Conservation (phyloP, 2,113 vertebrate species). For the Macquaria australasica region DNA sequence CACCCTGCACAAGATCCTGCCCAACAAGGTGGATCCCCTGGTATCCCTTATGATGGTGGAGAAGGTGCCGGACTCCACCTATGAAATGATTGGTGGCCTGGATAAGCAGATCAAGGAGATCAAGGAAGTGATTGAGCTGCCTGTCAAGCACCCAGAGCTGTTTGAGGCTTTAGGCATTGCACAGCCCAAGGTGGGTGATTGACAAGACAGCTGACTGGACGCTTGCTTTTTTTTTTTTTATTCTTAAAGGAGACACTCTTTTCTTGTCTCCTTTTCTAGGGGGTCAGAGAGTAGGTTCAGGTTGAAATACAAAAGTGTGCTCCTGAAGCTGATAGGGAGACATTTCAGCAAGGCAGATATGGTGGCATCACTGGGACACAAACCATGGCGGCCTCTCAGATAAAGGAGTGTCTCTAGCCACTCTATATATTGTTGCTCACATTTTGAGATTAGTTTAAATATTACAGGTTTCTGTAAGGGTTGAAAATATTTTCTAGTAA, state of each 20-base stretch:
- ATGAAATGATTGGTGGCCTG: constrained; percentile 98
- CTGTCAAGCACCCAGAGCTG: constrained; percentile 97
- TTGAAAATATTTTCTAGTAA: not conserved
- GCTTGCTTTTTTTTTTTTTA: not conserved
- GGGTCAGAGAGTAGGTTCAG: not conserved
- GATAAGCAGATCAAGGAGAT: constrained; percentile 99
- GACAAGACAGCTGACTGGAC: not conserved
- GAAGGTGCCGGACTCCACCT: constrained; percentile 98
- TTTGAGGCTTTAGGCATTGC: constrained; percentile 98
- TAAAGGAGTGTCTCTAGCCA: no score
- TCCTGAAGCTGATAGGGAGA: not conserved
- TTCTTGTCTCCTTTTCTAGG: not conserved
- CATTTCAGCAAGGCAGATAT: not conserved
- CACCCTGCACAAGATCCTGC: constrained; percentile 98
- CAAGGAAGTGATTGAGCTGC: constrained; percentile 98
- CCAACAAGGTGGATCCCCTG: constrained; percentile 98
- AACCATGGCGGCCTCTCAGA: not conserved
- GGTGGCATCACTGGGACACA: not conserved
- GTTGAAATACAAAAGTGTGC: not conserved
- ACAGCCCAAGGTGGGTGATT: constrained; percentile 91
- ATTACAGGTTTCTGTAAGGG: not conserved
- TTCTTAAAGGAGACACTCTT: not conserved
- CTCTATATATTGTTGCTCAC: no score
- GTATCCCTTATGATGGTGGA: constrained; percentile 99
- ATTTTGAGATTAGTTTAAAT: not conserved